Conservation (phyloP, 2,888 invertebrate genomes). For the Rugalucina vietnamica region DNA sequence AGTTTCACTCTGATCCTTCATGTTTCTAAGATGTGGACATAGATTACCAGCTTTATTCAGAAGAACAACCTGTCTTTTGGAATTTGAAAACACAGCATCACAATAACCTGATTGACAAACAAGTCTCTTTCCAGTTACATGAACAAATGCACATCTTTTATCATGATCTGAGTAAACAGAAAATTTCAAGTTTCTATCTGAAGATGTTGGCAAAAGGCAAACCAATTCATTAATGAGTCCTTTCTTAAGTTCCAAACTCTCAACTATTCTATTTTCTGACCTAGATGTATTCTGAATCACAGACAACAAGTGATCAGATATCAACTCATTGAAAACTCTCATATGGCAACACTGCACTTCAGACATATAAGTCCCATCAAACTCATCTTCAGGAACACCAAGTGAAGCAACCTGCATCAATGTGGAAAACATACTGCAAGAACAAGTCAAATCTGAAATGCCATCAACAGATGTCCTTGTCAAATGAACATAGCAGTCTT, state of each 20-base stretch:
- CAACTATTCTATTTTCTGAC: background rate
- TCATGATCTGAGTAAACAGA: background rate
- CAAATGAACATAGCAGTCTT: constrained; percentile 19
- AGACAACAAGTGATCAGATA: background rate
- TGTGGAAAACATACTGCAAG: background rate
- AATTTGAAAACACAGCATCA: background rate
- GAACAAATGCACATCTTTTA: background rate
- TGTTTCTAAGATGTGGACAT: background rate
- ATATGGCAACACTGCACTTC: background rate
- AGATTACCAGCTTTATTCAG: background rate
- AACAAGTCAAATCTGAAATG: background rate
- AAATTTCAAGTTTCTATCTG: background rate
- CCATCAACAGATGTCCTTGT: background rate
- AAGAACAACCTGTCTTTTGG: background rate
- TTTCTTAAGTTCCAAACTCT: background rate
- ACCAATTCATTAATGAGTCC: background rate
- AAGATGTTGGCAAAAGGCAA: background rate
- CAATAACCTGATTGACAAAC: background rate
- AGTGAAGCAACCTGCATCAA: background rate
- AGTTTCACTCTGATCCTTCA: background rate
- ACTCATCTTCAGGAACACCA: background rate
- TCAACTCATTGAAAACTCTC: constrained; percentile 6
- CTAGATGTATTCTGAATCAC: background rate
- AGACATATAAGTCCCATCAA: background rate
- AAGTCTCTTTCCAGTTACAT: background rate